These are phyloP conservation scores for Patagioenas fasciata DNA, from an alignment of 2,113 vertebrate species.

Conservation along the genomic window DNA sequence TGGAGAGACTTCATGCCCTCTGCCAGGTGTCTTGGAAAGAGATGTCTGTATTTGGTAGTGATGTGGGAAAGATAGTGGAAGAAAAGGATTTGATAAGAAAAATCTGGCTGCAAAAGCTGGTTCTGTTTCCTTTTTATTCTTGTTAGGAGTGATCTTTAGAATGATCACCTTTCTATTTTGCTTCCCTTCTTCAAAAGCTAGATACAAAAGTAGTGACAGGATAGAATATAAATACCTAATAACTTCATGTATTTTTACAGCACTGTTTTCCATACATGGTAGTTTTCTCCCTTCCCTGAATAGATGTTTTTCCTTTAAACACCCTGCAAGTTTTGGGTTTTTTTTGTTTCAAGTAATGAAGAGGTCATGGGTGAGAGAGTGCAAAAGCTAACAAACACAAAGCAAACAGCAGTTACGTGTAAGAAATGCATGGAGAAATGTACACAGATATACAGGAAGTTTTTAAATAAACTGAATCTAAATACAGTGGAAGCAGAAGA, in stretches of 20 bases:
- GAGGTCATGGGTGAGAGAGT: neutral
- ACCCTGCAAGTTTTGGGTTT: neutral
- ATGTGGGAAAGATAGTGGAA: neutral
- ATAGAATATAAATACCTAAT: neutral
- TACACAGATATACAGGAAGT: neutral
- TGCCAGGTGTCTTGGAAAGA: neutral
- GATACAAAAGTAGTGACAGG: neutral
- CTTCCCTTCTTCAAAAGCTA: neutral
- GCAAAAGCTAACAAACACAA: neutral
- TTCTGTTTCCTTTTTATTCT: neutral
- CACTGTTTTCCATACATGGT: neutral
- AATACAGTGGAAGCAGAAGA: constrained; percentile 19
- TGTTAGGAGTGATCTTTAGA: neutral
- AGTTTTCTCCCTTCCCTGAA: neutral
- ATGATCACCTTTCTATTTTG: neutral
- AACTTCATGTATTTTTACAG: neutral
- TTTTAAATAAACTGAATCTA: constrained; percentile 22
- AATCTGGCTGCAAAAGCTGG: neutral
- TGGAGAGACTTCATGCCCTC: neutral
- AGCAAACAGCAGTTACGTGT: neutral
- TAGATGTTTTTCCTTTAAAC: neutral
- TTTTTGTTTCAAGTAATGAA: neutral
- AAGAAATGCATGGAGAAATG: neutral
- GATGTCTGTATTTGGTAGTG: accelerated
- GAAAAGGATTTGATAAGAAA: neutral